phyloP scores from a whole-genome alignment of 1,140 invertebrate species.

The Chymomyza costata region DNA sequence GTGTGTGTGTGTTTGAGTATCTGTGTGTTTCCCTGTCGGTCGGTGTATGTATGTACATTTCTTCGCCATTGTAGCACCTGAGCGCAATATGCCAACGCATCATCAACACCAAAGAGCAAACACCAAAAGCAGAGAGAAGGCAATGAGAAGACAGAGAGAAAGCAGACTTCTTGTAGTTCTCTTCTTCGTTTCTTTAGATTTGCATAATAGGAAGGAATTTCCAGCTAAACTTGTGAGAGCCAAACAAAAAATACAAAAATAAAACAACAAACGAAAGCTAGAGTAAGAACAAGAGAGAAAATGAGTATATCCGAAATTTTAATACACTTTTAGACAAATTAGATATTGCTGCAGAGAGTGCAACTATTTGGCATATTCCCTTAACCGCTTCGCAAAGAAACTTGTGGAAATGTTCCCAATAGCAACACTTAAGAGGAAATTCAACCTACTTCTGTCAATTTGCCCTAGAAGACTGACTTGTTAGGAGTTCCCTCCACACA shows the following conservation, averaged over 20 bases:
- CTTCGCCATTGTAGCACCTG: slow-evolving; percentile 2
- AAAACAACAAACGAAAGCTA: not conserved
- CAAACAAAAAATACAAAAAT: slow-evolving; percentile 3
- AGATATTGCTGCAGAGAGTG: too few species aligned
- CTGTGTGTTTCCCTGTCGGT: not conserved
- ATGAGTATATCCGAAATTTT: too few species aligned
- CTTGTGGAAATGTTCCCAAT: too few species aligned
- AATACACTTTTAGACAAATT: too few species aligned
- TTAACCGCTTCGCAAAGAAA: too few species aligned
- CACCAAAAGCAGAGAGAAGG: not conserved
- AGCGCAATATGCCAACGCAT: slow-evolving; percentile 13
- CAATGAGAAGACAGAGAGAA: too few species aligned
- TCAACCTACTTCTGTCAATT: too few species aligned
- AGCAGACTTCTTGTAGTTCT: too few species aligned
- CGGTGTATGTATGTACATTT: not conserved
- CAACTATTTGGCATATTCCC: too few species aligned
- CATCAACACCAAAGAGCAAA: slow-evolving; percentile 9
- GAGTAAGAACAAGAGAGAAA: slow-evolving; percentile 4
- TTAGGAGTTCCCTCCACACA: too few species aligned
- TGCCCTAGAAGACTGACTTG: too few species aligned
- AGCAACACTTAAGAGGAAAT: too few species aligned
- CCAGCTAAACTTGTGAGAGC: not conserved
- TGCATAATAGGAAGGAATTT: slow-evolving; percentile 17
- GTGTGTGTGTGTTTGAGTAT: not conserved
- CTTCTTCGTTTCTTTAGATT: slow-evolving; percentile 10